Base-by-base conservation (phyloP, 2,888 invertebrate genomes). In the Amiota minor region DNA sequence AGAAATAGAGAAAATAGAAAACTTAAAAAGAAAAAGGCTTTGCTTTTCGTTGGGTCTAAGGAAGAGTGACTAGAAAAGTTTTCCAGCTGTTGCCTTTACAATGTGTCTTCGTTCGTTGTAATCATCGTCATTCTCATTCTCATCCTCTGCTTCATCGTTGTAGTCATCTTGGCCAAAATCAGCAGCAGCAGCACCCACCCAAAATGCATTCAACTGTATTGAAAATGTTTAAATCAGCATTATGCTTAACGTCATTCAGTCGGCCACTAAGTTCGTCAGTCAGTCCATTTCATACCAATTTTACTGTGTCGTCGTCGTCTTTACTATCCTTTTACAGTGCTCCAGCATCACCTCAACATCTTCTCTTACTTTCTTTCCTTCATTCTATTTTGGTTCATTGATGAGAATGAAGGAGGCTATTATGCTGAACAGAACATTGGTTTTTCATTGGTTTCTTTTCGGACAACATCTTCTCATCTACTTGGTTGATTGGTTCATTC, bases 191-290 rank as follows among this genome's bases (percentile, higher is more conserved):
- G 68, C 68, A 53, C 53, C 61, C 61, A 61, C 59, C 46, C 56
- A 56, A 65, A 65, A 65, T 47, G 47, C 65, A 65, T 65, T 65
- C 65, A 65, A 65, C 65, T 65, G 65, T 47, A 65, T 47, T 47
- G 49, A 65, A 65, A 65, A 65, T 65, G 65, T 65, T 65, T 65
- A 65, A 65, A 65, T 65, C 65, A 65, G 65, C 47, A 65, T 65
- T 65, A 65, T 65, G 65, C 65, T 65, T 65, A 65, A 65, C 65
- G 65, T 65, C 49, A 65, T 65, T 65, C 65, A 65, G 65, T 65
- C 47, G 47, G 65, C 65, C 47, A 47, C 65, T 65, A 65, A 65
- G 65, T 65, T 65, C 49, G 47, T 65, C 65, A 65, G 65, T 46
- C 65, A 46, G 70, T 70, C 70, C 70, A 46, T 56, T 59, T 18